Evolutionary conservation across 2,888 invertebrate species (phyloP), one percentile per base, ranked within the genome.

Genomic region (Sicus ferrugineus): DNA sequence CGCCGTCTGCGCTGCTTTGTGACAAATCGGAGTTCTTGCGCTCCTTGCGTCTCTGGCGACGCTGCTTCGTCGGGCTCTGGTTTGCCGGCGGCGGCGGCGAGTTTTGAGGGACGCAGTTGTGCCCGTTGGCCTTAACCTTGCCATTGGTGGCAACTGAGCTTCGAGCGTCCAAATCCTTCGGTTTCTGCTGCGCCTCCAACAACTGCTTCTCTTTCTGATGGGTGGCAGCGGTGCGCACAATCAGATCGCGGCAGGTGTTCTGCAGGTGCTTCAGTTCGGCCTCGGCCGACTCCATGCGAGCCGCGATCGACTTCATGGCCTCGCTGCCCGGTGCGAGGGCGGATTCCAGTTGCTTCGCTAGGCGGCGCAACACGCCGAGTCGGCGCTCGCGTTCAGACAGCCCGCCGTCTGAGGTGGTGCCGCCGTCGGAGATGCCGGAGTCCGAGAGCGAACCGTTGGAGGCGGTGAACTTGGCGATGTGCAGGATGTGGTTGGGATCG

Each of bases 351-450:
- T 89, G 90, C 71, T 90, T 88, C n/a, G 90, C 91, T 69, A 91
- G 84, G 56, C 90, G 87, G 59, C 91, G 87, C 56, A 92, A 86
- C 0, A 89, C 90, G 3, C 90, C 89, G 67, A 92, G 83, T 23
- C 91, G 87, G 54, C 90, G 87, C 81, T 92, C 91, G 34, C 92
- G 87, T 81, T 91, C 91, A 2, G 86, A 86, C 3, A 86, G 72
- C 68, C 92, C 92, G 73, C 91, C 91, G 77, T 92, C 89, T 11
- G 89, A 91, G 69, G 91, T 91, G 77, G 91, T 89, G 76, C 92
- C 92, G 75, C 91, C 91, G 81, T 92, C 92, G 11, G 91, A 91
- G 74, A 92, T 91, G 62, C 92, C 92, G 72, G 91, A 91, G 83
- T 92, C 92, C 1, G 91, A 92, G 67, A 90, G 86, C 1, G 91